Evolutionary conservation across 2,888 invertebrate species (phyloP), one percentile per base, ranked within the genome.

Genomic region (Nesidiocoris tenuis): DNA sequence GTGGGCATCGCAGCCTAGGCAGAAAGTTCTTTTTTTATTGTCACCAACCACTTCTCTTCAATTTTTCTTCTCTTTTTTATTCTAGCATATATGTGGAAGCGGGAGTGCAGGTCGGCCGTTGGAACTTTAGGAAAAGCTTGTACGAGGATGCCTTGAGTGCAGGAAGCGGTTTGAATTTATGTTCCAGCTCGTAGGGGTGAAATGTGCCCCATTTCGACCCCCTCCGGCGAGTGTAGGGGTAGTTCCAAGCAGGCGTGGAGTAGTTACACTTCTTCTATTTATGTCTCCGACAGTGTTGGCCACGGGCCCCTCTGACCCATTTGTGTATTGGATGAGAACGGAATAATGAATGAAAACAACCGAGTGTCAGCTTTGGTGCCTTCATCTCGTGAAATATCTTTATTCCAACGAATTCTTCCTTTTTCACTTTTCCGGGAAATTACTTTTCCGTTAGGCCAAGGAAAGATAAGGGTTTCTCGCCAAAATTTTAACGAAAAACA

Each of bases 261-360:
- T 59, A 70, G 70, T 70, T 70, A 70, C 70, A 70, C 70, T 70
- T 70, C 25, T 59, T 70, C 70, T 59, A 59, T 70, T 59, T 70
- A 57, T 70, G 70, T 70, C 59, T 23, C 24, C 61, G 25, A 24
- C 18, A 21, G 3, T 25, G 25, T 22, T 57, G n/a, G 57, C 17
- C 23, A 7, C n/a, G 24, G 22, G 70, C 59, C 61, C 59, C 25
- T 59, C 59, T 70, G 70, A 70, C 70, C 70, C 70, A 70, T 59
- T 70, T 70, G 70, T 59, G 70, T 57, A 59, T 59, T 70, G 70
- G 70, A 70, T 23, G 70, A 59, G 54, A 70, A 54, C 67, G 54
- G 55, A 67, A 67, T 67, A 67, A 67, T 67, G 67, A 67, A 54
- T 55, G 56, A 55, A 55, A 22, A 56, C 55, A 17, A 19, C 7